Evolutionary conservation across 2,888 invertebrate species (phyloP), one percentile per base, ranked within the genome.

Genomic region (Tipula helvola): DNA sequence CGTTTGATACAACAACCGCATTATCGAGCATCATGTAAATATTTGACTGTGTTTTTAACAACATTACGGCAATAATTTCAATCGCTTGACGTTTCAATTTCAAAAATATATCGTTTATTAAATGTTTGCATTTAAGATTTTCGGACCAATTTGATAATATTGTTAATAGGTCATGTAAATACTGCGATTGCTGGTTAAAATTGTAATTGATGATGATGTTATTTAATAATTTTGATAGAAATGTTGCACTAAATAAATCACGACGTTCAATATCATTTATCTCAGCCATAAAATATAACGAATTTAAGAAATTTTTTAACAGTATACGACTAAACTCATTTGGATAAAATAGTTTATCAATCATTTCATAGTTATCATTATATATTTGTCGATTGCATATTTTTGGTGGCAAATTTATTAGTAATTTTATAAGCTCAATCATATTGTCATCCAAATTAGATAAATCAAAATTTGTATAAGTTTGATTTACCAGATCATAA

Each of bases 341-440:
- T 0, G 93, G 92, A 0, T 93, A 91, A 89, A 95, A 96, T 18
- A 93, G 91, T 87, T 92, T 92, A 0, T 94, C 93, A 12, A 71
- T 71, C 5, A 94, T 91, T 42, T 93, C 91, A 1, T 91, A 92
- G 87, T 94, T 91, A 28, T 71, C 71, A 71, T 71, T 71, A 4
- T 71, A 71, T 0, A 71, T 71, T 41, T 94, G 88, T 88, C 92
- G 93, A 89, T 97, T 97, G 8, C 96, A 95, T 83, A 96, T 91
- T 88, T 95, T 92, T 89, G 92, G 94, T 0, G 97, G 96, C 86
- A 97, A 89, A 1, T 95, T 95, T 7, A 94, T 91, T 86, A 96
- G 89, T 85, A 93, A 89, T 89, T 95, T 95, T 0, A 95, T 92
- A 36, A 93, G 93, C 47, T 91, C 92, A 87, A 93, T 92, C 92